Conservation (phyloP, 2,113 vertebrate genomes). For the Dasypus novemcinctus region DNA sequence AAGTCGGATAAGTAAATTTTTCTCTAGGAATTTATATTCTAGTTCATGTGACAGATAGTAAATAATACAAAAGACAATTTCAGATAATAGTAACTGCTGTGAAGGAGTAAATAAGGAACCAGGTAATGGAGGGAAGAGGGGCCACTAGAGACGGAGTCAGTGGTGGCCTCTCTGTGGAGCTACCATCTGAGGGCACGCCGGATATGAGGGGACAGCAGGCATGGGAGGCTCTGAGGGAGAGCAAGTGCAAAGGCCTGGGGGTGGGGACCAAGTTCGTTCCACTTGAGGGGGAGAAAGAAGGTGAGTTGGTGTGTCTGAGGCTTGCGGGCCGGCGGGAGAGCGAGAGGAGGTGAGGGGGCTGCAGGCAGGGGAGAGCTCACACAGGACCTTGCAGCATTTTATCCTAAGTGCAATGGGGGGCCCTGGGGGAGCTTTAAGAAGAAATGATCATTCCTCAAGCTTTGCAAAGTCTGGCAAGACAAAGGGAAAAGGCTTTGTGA, state of each 20-base stretch:
- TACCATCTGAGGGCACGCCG: not conserved
- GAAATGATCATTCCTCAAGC: not conserved
- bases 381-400: not conserved
- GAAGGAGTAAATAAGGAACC: not conserved
- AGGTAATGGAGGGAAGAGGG: not conserved
- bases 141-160: not conserved
- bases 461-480: conserved; percentile 17
- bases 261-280: too few species aligned
- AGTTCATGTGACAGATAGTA: not conserved
- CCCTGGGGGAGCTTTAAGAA: not conserved
- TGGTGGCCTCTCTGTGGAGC: not conserved
- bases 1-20: not conserved
- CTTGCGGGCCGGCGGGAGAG: accelerated
- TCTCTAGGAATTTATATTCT: not conserved
- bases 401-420: not conserved
- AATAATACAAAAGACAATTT: not conserved
- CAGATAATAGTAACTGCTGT: not conserved
- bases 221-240: not conserved
- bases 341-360: too few species aligned
- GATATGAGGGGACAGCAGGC: not conserved
- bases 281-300: not conserved
- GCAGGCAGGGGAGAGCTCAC: not conserved
- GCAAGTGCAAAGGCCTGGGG: not conserved
- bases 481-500: not conserved
- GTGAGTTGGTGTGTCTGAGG: accelerated